phyloP scores from a whole-genome alignment of 2,888 invertebrate genomes.

The Drymonia ruficornis region DNA sequence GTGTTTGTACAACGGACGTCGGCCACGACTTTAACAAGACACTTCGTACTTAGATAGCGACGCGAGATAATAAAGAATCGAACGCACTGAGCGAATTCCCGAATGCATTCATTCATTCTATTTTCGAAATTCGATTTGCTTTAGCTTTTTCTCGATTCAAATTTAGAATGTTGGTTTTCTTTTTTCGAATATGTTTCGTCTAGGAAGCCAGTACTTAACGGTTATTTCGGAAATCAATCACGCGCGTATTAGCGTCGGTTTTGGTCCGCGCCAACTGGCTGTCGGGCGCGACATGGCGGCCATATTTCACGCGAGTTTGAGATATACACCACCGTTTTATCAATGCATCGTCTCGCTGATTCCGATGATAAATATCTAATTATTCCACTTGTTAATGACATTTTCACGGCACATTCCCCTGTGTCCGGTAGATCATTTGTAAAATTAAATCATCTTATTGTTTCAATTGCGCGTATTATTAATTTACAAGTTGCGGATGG shows the following conservation, averaged over 20 bases:
- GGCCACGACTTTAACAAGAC: conserved; percentile 69
- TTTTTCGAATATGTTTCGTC: conserved; percentile 12
- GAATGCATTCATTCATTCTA: conserved; percentile 28
- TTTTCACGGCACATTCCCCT: conserved; percentile 78
- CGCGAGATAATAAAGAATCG: conserved; percentile 44
- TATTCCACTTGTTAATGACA: conserved; percentile 79
- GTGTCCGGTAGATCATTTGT: conserved; percentile 70
- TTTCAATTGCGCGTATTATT: conserved; percentile 27
- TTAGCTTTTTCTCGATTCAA: conserved; percentile 2
- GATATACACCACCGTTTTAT: conserved; percentile 79
- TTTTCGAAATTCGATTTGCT: conserved; percentile 18
- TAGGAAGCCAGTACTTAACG: conserved; percentile 29
- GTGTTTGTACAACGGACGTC: conserved; percentile 75
- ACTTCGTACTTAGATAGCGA: conserved; percentile 41
- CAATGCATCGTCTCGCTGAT: conserved; percentile 83
- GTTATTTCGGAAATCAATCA: conserved; percentile 73
- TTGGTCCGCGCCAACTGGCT: conserved; percentile 75
- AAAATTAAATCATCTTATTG: conserved; percentile 54
- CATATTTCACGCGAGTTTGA: conserved; percentile 80
- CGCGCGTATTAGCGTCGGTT: conserved; percentile 71
- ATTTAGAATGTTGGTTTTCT: conserved; percentile 10
- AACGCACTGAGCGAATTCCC: neutral
- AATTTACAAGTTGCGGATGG: conserved; percentile 29
- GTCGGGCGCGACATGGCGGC: conserved; percentile 71
- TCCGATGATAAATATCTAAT: conserved; percentile 81